Evolutionary conservation across 2,888 invertebrate genomes (phyloP).

Genomic region (Aleiodes leptofemur): DNA sequence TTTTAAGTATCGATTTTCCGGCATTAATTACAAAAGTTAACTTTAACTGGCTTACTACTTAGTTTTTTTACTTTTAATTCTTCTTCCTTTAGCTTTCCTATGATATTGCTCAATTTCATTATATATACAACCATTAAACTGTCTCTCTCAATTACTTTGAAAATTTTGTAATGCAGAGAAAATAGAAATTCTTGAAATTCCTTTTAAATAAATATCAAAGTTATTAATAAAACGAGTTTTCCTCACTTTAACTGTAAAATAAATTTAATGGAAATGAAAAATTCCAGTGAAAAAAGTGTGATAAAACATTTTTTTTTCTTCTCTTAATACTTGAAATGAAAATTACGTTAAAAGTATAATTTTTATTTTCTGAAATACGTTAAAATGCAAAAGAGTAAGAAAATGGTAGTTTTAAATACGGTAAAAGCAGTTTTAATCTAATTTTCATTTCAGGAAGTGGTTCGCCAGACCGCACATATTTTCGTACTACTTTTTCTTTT

Average conservation of each 20-base stretch:
- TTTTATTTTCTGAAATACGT: background rate
- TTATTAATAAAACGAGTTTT: too few species aligned
- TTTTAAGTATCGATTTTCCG: constrained; percentile 1
- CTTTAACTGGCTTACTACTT: too few species aligned
- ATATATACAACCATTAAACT: background rate
- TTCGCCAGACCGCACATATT: constrained; percentile 23
- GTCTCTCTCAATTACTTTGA: background rate
- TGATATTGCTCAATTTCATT: background rate
- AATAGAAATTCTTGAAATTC: background rate
- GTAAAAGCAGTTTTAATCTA: constrained; percentile 26
- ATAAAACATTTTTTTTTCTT: too few species aligned
- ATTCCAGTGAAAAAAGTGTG: too few species aligned
- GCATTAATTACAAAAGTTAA: constrained; percentile 12
- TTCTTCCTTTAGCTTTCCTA: background rate
- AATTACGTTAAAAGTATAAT: background rate
- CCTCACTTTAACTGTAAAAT: too few species aligned
- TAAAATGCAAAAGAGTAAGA: background rate
- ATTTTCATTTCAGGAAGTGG: constrained; percentile 27
- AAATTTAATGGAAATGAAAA: too few species aligned
- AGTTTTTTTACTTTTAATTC: constrained; percentile 9
- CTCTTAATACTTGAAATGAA: too few species aligned
- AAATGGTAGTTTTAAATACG: constrained; percentile 2
- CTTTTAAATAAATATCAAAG: too few species aligned
- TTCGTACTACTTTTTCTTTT: constrained; percentile 28
- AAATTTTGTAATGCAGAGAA: background rate